phyloP scores from a whole-genome alignment of 2,797 vertebrate species.

The Tapera naevia region DNA sequence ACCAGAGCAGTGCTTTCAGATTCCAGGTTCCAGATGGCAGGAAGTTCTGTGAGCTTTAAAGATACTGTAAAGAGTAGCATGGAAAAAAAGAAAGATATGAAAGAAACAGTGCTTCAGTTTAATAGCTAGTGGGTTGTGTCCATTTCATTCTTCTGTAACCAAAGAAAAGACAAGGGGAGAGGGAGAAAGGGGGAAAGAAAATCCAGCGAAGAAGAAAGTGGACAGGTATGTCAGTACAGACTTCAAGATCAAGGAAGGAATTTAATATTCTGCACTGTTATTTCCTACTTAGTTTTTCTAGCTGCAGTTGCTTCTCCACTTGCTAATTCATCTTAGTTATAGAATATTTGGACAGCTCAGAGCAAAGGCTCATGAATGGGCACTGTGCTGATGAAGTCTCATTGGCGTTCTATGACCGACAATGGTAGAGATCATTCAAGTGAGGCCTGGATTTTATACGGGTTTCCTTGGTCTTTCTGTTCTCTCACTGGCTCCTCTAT shows the following conservation, averaged over 20 bases:
- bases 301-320: slow-evolving; percentile 23
- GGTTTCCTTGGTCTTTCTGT: neutral
- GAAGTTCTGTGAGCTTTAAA: neutral
- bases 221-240: neutral
- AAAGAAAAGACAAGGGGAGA: neutral
- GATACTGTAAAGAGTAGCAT: neutral
- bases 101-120: neutral
- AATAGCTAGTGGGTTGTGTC: neutral
- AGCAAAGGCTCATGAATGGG: slow-evolving; percentile 30
- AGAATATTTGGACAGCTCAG: slow-evolving; percentile 64
- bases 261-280: slow-evolving; percentile 36
- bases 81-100: too few relatives aligned
- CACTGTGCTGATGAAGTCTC: neutral
- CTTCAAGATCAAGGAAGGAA: slow-evolving; percentile 2
- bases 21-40: neutral
- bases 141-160: neutral
- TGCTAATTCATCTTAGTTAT: slow-evolving; percentile 70
- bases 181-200: neutral
- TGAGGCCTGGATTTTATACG: neutral
- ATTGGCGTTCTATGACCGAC: neutral
- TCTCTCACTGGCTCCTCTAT: neutral
- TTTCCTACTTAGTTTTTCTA: slow-evolving; percentile 41
- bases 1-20: neutral
- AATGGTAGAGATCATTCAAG: neutral
- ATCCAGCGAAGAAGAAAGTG: neutral